Evolutionary conservation across 2,797 vertebrate species (phyloP), one percentile per base, ranked within the genome.

Genomic region (Eulemur coronatus): DNA sequence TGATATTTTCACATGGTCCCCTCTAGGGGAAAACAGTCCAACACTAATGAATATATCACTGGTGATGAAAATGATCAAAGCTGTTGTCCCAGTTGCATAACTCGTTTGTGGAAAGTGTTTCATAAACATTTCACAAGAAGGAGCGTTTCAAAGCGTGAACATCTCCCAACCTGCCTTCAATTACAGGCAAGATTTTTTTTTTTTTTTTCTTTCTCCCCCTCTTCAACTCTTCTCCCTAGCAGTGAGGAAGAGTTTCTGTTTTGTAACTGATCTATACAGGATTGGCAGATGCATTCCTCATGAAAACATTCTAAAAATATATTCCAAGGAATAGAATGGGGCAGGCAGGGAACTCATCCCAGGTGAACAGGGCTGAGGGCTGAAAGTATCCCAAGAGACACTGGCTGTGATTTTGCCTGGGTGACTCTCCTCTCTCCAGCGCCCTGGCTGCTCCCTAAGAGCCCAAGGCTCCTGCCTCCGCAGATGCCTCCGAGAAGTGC

Each of bases 61-160:
- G 97, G 97, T 70, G 86, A 98, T 98, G 98, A 98, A 98, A 98
- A 97, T 85, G 98, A 99, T 99, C 98, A 99, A 99, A 99, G 99
- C 98, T 98, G 97, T 88, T 94, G 97, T 97, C 97, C 95, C 11
- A 84, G 98, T 99, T 99, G 98, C 98, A 98, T 98, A 99, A 99
- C 98, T 52, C 96, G 98, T 98, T 99, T 99, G 98, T 98, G 98
- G 98, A 98, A 98, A 98, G 98, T 98, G 98, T 99, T 99, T 99
- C 99, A 99, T 99, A 99, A 99, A 99, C 98, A 99, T 99, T 99
- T 99, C 99, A 99, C 98, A 99, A 99, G 98, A 98, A 98, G 98
- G 96, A 98, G 98, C 97, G 98, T 99, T 98, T 99, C 98, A 98
- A 98, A 98, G 98, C 82, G 2, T 97, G 97, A 98, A 98, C 99